Conservation (phyloP, 2,797 vertebrate genomes). For the Alcedo atthis region DNA sequence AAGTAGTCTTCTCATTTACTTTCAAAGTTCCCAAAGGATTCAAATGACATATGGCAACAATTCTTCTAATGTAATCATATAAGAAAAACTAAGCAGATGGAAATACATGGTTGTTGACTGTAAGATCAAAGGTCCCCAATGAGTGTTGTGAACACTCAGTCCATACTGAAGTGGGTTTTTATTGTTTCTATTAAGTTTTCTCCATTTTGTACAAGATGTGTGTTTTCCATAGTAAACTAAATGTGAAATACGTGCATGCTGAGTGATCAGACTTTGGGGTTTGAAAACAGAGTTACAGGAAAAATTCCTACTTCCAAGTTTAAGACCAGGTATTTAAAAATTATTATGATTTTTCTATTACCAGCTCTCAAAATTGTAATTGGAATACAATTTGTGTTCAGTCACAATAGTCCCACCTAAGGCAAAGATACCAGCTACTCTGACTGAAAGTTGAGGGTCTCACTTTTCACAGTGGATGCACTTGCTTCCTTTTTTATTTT, state of each 20-base stretch:
- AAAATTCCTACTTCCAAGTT: background rate
- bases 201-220: background rate
- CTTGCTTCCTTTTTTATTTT: background rate
- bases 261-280: background rate
- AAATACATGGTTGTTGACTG: constrained; percentile 21
- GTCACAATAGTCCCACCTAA: background rate
- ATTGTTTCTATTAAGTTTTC: background rate
- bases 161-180: background rate
- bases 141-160: background rate
- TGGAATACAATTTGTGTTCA: background rate
- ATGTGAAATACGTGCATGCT: background rate
- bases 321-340: background rate
- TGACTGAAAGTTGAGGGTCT: background rate
- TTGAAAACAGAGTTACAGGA: background rate
- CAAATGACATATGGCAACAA: constrained; percentile 41
- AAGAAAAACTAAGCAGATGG: constrained; percentile 18
- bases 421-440: background rate
- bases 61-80: constrained; percentile 33
- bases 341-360: background rate
- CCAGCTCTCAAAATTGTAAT: background rate
- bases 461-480: background rate
- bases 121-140: constrained; percentile 7
- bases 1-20: constrained; percentile 52
- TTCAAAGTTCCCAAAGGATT: constrained; percentile 12
- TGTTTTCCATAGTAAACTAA: background rate